Evolutionary conservation across 2,113 vertebrate genomes (phyloP).

Genomic region (Tichodroma muraria): DNA sequence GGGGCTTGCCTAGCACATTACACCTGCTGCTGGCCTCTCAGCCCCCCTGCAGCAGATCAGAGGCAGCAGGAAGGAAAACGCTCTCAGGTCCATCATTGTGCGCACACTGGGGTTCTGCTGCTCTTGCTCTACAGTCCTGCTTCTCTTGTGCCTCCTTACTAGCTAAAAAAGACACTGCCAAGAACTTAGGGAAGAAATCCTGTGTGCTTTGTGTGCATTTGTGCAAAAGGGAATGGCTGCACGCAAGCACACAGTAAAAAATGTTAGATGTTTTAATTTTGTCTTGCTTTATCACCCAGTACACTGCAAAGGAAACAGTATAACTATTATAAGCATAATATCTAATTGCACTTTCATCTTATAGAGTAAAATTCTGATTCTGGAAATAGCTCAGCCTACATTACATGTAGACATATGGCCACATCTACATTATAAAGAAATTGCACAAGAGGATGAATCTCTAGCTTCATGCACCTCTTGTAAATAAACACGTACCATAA

Average conservation of each 20-base stretch:
- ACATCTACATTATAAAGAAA: background rate
- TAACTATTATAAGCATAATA: background rate
- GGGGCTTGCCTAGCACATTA: background rate
- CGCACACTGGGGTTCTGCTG: background rate
- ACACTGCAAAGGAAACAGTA: background rate
- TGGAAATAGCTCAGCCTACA: background rate
- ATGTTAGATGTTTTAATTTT: background rate
- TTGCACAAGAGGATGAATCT: background rate
- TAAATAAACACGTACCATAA: background rate
- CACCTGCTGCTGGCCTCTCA: background rate
- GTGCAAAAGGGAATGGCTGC: background rate
- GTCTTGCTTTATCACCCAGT: background rate
- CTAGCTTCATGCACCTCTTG: background rate
- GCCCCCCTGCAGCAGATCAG: background rate
- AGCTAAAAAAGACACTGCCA: background rate
- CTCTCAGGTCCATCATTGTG: background rate
- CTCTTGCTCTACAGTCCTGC: background rate
- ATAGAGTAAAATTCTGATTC: background rate
- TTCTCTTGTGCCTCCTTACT: background rate
- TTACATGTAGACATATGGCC: background rate
- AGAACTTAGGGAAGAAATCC: background rate
- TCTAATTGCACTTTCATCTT: background rate
- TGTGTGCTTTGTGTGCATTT: background rate
- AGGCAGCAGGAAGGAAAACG: background rate
- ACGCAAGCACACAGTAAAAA: fast-evolving